Base-by-base conservation (phyloP, 2,888 invertebrate species). In the Ceramica pisi region DNA sequence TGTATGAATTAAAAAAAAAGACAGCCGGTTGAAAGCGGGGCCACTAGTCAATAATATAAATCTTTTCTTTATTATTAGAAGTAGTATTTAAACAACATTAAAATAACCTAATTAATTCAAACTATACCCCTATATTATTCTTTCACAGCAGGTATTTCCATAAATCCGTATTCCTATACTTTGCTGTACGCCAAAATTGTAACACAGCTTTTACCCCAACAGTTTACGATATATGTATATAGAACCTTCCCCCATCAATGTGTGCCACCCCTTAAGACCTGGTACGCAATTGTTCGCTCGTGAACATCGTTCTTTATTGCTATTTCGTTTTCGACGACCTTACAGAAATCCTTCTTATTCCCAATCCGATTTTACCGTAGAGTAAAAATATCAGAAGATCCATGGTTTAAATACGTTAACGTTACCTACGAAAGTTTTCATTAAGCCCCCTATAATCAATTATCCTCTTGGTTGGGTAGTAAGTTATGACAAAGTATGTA, bases 231-330 rank as follows among this genome's bases (percentile, higher is more conserved):
- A 21, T 4, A 31, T 12, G 9, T 6, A 35, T 51, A 26, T n/a
- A 38, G 3, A 26, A 9, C 0, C n/a, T 26, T 16, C 7, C 1
- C 8, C 21, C n/a, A 62, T n/a, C n/a, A 9, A 50, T 44, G 21
- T 26, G 41, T 31, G 19, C 12, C 53, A 66, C 14, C 46, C 71
- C 57, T 63, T 8, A 61, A 48, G 55, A 44, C 46, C 55, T 53
- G 16, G 3, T 19, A 61, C 44, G 55, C 41, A 60, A 65, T 70
- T 65, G 65, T 75, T 53, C 26, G 35, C 31, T 75, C 80, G 46
- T 79, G 56, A 76, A 72, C 60, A 72, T 63, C 68, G 63, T 67
- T 68, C 70, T 76, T 76, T 76, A 81, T 65, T 67, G 56, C 56
- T 41, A 56, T 73, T 80, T 73, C 46, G 31, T 61, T 76, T 65